Evolutionary conservation across 2,113 vertebrate genomes (phyloP).

Genomic region (Nansenia antarctica): DNA sequence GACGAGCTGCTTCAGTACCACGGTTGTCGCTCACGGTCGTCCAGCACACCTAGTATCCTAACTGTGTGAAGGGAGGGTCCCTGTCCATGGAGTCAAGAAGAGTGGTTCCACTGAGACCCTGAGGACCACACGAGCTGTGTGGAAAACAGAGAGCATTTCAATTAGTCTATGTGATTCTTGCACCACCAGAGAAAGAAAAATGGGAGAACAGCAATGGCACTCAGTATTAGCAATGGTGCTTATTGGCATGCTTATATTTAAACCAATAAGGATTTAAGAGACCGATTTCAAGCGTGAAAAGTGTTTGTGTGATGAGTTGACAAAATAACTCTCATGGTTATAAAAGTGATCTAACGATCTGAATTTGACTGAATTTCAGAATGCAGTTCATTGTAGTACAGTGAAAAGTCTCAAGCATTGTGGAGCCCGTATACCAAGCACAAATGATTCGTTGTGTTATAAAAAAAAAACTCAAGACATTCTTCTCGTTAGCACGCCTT

Average conservation of each 20-base stretch:
- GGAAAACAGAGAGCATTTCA: not conserved
- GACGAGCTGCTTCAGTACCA: constrained; percentile 18
- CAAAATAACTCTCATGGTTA: too few species aligned
- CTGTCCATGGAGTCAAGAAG: not conserved
- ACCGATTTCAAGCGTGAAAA: not conserved
- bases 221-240: too few species aligned
- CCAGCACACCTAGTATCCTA: too few species aligned
- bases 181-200: too few species aligned
- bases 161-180: not conserved
- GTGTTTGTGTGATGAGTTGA: not conserved
- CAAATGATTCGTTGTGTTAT: constrained; percentile 50
- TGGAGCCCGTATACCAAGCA: constrained; percentile 10
- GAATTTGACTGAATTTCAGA: not conserved
- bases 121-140: constrained; percentile 21
- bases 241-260: too few species aligned
- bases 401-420: not conserved
- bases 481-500: constrained; percentile 49
- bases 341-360: not conserved
- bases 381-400: not conserved
- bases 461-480: constrained; percentile 33
- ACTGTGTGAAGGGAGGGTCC: not conserved
- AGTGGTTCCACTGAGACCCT: constrained; percentile 6
- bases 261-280: too few species aligned
- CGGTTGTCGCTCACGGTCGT: constrained; percentile 1
- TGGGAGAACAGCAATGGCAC: too few species aligned